Evolutionary conservation across 2,797 vertebrate species (phyloP), one percentile per base, ranked within the genome.

Genomic region (Anniella stebbinsi): DNA sequence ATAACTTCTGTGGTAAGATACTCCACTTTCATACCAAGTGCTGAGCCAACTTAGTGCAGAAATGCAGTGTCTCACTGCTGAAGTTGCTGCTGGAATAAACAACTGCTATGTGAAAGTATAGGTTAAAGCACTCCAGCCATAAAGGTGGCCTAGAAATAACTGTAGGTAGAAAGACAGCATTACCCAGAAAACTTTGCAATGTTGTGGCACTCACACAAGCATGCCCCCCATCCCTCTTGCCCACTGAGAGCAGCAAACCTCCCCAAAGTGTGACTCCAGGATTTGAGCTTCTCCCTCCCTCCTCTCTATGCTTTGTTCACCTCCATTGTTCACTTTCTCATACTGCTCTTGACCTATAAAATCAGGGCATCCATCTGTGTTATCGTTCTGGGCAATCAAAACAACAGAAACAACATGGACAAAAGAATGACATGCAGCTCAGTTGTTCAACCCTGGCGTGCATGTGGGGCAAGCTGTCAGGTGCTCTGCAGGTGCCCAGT

Each of bases 391-490:
- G 54, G 69, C 2, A 8, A 76, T 89, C 54, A 90, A 81, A 73
- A 85, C 92, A 91, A 89, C 92, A 94, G 92, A 95, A 94, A 69
- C 84, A 91, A 78, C 94, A 95, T 87, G 54, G 88, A 89, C 84
- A 75, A 86, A 86, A 87, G 72, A 93, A 86, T 63, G 89, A 78
- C 73, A 89, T 41, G 33, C 0, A 0, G 18, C 0, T 1, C 41
- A 90, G 70, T 51, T 51, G 51, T 8, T 8, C 51, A 10, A 51
- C 51, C 51, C 51, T 51, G 51, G 51, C 51, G 10, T 8, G 51
- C 51, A 10, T 51, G 9, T 10, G 9, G 51, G 51, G 10, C 51
- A 51, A 51, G 51, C 7, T 8, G 10, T 8, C 51, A 51, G 51
- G 10, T 51, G 51, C 4, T 51, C 51, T 51, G 51, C 51, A 10